Evolutionary conservation across 2,888 invertebrate genomes (phyloP), one percentile per base, ranked within the genome.

Genomic region (Pyrgus malvae): DNA sequence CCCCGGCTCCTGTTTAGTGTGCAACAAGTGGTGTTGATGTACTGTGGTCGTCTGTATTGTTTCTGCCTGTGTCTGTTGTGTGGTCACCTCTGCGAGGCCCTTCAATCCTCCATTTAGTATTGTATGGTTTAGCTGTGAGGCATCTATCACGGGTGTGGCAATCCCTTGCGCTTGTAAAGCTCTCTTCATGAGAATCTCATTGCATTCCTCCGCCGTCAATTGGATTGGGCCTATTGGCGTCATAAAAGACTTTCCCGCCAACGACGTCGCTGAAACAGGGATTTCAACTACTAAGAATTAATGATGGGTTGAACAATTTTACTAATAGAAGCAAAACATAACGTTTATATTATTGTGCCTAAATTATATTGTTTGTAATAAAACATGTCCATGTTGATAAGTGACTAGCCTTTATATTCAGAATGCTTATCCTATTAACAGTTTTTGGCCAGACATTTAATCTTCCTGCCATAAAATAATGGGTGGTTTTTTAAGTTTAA

Each of bases 131-230:
- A 89, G 65, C 63, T 90, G 90, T 1, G 90, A 87, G 0, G 90
- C 80, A 48, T 90, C 89, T 66, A 90, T 85, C 8, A 91, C 90
- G 0, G 90, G 84, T 2, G 88, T 89, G 2, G 88, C 82, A 3
- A 91, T 92, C 6, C 90, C 93, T 61, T 91, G 91, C 2, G 94
- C 93, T 63, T 94, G 94, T 0, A 94, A 88, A 1, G 95, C 95
- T 61, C 95, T 84, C 72, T 95, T 95, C 93, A 95, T 94, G 63
- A 95, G 83, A 60, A 95, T 94, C 80, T 95, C 94, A 78, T 94
- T 94, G 84, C 94, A 95, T 91, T 95, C 94, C 76, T 95, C 95
- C 1, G 94, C 93, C 0, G 94, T 95, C 12, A 95, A 81, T 72
- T 95, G 94, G 60, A 95, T 87, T 5, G 94, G 94, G 40, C 95